Base-by-base conservation (phyloP, 1,140 invertebrate species). In the Zaprionus kolodkinae region DNA sequence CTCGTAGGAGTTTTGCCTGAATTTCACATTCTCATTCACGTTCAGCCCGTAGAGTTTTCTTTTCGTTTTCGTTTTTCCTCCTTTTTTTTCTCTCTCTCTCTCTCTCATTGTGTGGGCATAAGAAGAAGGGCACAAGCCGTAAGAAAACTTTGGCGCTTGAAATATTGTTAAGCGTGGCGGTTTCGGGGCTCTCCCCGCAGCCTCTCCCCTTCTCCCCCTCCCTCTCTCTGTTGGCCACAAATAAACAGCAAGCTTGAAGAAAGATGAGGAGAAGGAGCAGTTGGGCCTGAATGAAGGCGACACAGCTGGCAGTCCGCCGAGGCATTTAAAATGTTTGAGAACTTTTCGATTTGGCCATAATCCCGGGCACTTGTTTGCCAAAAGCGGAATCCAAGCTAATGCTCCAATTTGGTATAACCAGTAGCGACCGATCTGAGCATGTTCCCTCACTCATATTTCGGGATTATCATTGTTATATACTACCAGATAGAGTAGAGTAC, bases 111-210 rank as follows among this genome's bases (percentile, higher is more conserved):
- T 74, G 69, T 65, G 73, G 66, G 67, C 66, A 56, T 56, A 71
- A 71, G 62, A 76, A 72, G 45, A 50, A 66, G 69, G 27, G 71
- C 48, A 33, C 75, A 59, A 76, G 40, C 72, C 50, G 68, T 63
- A 75, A 70, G 79, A 82, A 88, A 88, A 84, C 71, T 88, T 88
- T 89, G 61, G 74, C 83, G 74, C 87, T 89, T 81, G 80, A 89
- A 88, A 89, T 81, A 89, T 89, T 89, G 85, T 88, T 89, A 76
- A 72, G 64, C 71, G 68, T 89, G 68, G 64, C 68, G 52, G 40
- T 66, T 54, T 21, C 27, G 36, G 27, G n/a, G 10, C 40, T 15
- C 10, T 11, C 11, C 52, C 6, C 3, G 15, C 2, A 13, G 6
- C 11, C 30, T 5, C 4, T 15, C 9, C 3, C 30, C 2, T n/a